Base-by-base conservation (phyloP, 2,113 vertebrate genomes). In the Gasterosteus nipponicus region DNA sequence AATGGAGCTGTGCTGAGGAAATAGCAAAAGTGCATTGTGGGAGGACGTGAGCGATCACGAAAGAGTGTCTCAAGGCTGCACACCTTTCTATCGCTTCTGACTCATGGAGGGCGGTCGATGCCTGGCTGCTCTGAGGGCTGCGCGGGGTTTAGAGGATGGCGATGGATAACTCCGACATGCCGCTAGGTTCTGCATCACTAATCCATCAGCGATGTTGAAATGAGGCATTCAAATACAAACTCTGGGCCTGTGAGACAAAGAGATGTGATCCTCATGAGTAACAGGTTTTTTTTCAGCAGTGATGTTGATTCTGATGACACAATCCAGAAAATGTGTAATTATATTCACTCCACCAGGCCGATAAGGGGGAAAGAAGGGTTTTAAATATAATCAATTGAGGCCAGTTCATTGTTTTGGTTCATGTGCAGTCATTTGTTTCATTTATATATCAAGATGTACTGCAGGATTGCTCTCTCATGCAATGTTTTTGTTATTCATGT, bases 11-110 rank as follows among this genome's bases (percentile, higher is more conserved):
- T 82, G 76, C 11, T 42, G 74, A 78, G 78, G 68, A 72, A 83
- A 81, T 64, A 75, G 75, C 78, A 69, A 75, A 22, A 67, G 77
- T 87, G 76, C 78, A 83, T 87, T 86, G 75, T 4, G 44, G 65
- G 69, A 60, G 51, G 89, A 87, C 86, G 81, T 78, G 80, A 91
- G 70, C 60, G 76, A 92, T 89, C 81, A 82, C 57, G 26, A 78
- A 86, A 26, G 61, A 8, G 26, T 80, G 83, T 83, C 81, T 86
- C 77, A 81, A 76, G n/a, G 39, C 82, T 79, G 84, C 80, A 82
- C 56, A 89, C 78, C 68, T 41, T 19, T 6, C 69, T 76, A 38
- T 78, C 77, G 59, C 77, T 47, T 78, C 72, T 61, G 80, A 82
- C 73, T 75, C 73, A 63, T 91, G 86, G 91, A 71, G 74, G 73